phyloP scores from a whole-genome alignment of 2,113 vertebrate genomes.

The Lampris megalopsis region DNA sequence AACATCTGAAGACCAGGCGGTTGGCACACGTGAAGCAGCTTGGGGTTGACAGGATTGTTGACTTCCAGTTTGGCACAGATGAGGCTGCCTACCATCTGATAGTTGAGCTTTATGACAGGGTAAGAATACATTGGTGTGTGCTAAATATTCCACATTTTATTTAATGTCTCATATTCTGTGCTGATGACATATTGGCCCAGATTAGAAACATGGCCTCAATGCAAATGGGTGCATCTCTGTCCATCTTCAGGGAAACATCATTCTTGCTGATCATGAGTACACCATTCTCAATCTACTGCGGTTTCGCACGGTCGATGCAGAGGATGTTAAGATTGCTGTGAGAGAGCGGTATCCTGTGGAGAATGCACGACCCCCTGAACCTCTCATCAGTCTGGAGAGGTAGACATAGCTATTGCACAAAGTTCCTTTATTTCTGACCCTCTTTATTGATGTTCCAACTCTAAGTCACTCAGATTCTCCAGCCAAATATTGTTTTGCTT shows the following conservation, averaged over 20 bases:
- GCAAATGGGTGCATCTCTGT: not conserved
- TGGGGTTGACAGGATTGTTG: conserved; percentile 93
- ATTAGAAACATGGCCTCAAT: not conserved
- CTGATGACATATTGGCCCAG: not conserved
- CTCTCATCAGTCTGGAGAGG: conserved; percentile 88
- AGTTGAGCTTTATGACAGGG: conserved; percentile 96
- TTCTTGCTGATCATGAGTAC: conserved; percentile 93
- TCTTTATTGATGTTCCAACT: not conserved
- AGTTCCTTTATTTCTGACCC: no score
- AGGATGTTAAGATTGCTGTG: conserved; percentile 95
- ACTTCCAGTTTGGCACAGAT: conserved; percentile 96
- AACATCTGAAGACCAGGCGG: conserved; percentile 90
- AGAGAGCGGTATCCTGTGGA: conserved; percentile 92
- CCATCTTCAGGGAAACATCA: conserved; percentile 90
- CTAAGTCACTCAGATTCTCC: not conserved
- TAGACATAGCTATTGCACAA: conserved; percentile 50
- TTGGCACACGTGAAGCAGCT: conserved; percentile 90
- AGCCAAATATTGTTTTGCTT: not conserved
- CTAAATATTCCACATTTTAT: no score
- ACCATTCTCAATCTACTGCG: conserved; percentile 94
- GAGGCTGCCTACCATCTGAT: conserved; percentile 96
- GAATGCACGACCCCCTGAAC: conserved; percentile 83
- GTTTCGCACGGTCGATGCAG: conserved; percentile 89
- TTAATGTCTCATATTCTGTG: not conserved
- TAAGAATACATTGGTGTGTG: conserved; percentile 75